Percentiles rank a stretch among this genome's conserved stretches.
These are phyloP conservation scores for Gasteruption jaculator DNA, from an alignment of 2,888 invertebrate species.

Conservation along the genomic window DNA sequence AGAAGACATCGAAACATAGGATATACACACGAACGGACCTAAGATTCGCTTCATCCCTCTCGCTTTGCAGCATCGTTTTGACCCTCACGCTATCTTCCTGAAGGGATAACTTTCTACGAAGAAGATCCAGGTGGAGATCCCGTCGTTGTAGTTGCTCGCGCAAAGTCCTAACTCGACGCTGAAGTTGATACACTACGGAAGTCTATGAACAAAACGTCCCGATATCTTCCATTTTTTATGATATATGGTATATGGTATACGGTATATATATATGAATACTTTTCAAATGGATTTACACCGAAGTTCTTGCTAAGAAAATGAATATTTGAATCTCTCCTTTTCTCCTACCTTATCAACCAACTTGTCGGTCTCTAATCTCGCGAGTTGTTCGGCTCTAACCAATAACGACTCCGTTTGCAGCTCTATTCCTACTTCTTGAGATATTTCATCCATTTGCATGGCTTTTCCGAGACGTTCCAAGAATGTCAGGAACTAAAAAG, in stretches of 20 bases:
- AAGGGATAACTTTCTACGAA: constrained; percentile 80
- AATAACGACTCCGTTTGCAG: constrained; percentile 80
- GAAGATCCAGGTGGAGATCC: constrained; percentile 85
- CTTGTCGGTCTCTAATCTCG: constrained; percentile 76
- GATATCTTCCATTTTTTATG: no score
- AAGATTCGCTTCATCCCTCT: constrained; percentile 53
- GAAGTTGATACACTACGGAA: constrained; percentile 83
- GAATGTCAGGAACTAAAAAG: constrained; percentile 72
- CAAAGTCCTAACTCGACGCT: constrained; percentile 77
- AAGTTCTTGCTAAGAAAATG: constrained; percentile 14
- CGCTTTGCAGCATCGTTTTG: constrained; percentile 58
- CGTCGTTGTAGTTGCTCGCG: constrained; percentile 88
- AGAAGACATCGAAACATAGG: background rate
- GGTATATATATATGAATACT: no score
- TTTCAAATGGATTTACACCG: background rate
- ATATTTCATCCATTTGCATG: constrained; percentile 80
- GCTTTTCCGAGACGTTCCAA: constrained; percentile 78
- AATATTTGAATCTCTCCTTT: background rate
- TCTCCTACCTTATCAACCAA: constrained; percentile 72
- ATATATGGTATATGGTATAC: no score
- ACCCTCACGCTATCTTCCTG: constrained; percentile 72
- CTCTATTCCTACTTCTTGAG: constrained; percentile 75
- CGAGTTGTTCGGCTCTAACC: constrained; percentile 79
- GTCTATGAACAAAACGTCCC: constrained; percentile 57
- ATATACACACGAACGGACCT: constrained; percentile 44